A percentile compares a stretch with the other conserved stretches of the same genome.
Evolutionary conservation across 2,888 invertebrate genomes (phyloP).

Genomic region (Tachina lurida): DNA sequence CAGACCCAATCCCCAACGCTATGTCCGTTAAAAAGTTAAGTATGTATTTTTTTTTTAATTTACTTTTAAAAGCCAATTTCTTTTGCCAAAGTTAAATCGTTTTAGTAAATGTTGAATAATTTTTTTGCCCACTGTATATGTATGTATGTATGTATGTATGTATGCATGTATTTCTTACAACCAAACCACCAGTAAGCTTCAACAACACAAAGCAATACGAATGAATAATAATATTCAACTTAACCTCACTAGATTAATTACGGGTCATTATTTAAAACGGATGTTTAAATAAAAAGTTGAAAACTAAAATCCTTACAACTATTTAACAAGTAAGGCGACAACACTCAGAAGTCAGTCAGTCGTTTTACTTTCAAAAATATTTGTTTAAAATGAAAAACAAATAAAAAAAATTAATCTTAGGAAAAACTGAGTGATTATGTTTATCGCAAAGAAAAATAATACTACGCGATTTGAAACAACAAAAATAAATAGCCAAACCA

Average conservation of each 20-base stretch:
- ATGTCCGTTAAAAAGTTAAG: too few relatives aligned
- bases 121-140: neutral
- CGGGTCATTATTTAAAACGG: conserved; percentile 50
- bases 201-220: neutral
- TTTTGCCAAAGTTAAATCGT: neutral
- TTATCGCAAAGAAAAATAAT: conserved; percentile 14
- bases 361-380: conserved; percentile 19
- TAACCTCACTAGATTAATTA: conserved; percentile 69
- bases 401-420: conserved; percentile 9
- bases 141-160: neutral
- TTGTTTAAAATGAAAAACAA: conserved; percentile 6
- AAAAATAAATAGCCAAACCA: neutral
- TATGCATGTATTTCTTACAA: neutral
- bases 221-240: conserved; percentile 47
- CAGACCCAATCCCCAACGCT: too few relatives aligned
- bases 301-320: conserved; percentile 33
- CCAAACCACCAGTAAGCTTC: conserved; percentile 18
- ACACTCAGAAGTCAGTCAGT: conserved; percentile 6
- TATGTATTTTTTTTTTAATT: neutral
- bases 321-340: conserved; percentile 1
- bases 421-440: conserved; percentile 26
- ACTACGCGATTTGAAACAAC: neutral
- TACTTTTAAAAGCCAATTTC: neutral
- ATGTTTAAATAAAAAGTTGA: neutral
- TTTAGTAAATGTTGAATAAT: too few relatives aligned